These are phyloP conservation scores for Aporophyla nigra DNA, from an alignment of 2,888 invertebrate species.

Conservation along the genomic window DNA sequence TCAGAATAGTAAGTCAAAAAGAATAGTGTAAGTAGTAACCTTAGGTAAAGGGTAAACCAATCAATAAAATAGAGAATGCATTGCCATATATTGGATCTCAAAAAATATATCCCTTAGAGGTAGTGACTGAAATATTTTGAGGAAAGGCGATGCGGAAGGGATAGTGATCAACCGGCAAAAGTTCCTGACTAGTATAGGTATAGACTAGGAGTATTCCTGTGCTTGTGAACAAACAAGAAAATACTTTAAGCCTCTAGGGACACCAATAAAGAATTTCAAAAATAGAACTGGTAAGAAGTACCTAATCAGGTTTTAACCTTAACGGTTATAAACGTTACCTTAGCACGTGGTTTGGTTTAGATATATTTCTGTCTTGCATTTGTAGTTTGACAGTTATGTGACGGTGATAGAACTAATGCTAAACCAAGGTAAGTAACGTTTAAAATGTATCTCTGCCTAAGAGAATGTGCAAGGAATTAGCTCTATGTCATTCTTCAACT, in stretches of 20 bases:
- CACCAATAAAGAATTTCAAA: background rate
- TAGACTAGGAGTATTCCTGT: slow-evolving; percentile 23
- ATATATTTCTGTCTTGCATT: background rate
- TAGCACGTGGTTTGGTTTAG: background rate
- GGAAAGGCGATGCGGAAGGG: slow-evolving; percentile 32
- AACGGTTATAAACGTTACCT: background rate
- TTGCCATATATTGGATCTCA: slow-evolving; percentile 21
- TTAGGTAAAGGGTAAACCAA: background rate
- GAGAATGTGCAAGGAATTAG: background rate
- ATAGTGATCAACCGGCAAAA: slow-evolving; percentile 52
- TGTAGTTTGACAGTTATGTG: background rate
- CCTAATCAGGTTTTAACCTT: background rate
- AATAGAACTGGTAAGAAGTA: background rate
- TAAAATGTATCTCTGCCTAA: background rate
- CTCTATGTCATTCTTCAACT: background rate
- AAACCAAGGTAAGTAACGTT: background rate
- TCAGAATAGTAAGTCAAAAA: background rate
- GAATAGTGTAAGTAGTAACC: background rate
- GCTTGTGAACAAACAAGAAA: slow-evolving; percentile 8
- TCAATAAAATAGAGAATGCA: slow-evolving; percentile 44
- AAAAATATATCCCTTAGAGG: slow-evolving; percentile 30
- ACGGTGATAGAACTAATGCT: background rate
- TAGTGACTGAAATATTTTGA: slow-evolving; percentile 49
- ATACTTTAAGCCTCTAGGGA: background rate
- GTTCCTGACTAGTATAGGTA: background rate